These are phyloP conservation scores for Poeciliopsis prolifica DNA, from an alignment of 2,113 vertebrate species.

Conservation along the genomic window DNA sequence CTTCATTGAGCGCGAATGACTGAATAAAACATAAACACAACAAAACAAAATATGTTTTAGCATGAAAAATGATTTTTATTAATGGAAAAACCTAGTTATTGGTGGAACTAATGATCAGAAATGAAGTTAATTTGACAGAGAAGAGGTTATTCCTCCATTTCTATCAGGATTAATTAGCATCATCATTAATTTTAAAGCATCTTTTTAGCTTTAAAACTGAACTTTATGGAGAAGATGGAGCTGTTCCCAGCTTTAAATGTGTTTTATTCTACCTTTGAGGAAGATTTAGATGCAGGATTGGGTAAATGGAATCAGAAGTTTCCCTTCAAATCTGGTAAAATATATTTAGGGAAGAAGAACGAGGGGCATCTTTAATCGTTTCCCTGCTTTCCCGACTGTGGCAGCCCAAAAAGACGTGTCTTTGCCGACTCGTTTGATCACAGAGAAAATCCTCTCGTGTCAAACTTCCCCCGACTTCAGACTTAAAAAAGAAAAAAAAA, in stretches of 20 bases:
- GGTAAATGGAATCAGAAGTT: constrained; percentile 3
- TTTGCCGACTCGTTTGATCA: constrained; percentile 55
- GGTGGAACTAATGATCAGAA: no score
- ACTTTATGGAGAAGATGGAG: neutral
- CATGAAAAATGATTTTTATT: no score
- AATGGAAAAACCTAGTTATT: no score
- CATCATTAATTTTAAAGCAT: no score
- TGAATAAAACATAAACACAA: no score
- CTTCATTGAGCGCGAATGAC: no score
- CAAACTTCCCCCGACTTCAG: constrained; percentile 53
- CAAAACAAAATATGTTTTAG: no score
- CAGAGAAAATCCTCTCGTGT: constrained; percentile 59
- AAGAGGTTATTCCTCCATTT: no score
- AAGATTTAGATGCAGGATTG: neutral
- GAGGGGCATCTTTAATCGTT: constrained; percentile 11
- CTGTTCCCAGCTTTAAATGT: neutral
- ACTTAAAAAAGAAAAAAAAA: constrained; percentile 50
- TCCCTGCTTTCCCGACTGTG: constrained; percentile 22
- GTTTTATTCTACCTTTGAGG: neutral
- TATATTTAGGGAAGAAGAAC: neutral
- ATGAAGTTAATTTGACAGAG: no score
- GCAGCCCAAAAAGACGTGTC: constrained; percentile 51
- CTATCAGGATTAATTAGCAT: no score
- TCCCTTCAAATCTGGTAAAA: constrained; percentile 26
- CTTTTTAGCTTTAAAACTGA: neutral